phyloP scores from a whole-genome alignment of 2,797 vertebrate genomes.

The Podarcis lilfordi region DNA sequence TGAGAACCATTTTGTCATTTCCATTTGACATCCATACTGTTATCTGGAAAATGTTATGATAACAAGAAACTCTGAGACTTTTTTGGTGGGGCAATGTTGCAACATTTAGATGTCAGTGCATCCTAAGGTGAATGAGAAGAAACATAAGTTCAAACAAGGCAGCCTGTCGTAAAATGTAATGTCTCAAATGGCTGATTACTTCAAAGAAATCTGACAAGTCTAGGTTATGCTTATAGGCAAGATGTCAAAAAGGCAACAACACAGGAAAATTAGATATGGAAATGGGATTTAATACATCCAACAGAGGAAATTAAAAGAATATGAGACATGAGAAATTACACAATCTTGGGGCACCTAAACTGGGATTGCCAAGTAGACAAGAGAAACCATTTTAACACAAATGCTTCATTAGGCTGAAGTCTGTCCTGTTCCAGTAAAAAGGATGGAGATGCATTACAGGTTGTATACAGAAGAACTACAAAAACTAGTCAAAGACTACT shows the following conservation, averaged over 20 bases:
- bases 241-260: not conserved
- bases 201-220: not conserved
- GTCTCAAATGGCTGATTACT: not conserved
- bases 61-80: not conserved
- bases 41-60: not conserved
- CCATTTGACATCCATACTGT: not conserved
- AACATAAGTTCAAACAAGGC: not conserved
- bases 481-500: not conserved
- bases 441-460: no score
- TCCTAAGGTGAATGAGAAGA: not conserved
- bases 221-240: not conserved
- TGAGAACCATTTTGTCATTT: not conserved
- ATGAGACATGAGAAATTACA: not conserved
- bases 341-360: not conserved
- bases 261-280: not conserved
- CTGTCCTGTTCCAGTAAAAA: no score
- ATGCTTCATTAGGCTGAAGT: not conserved
- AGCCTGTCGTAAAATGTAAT: not conserved
- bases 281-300: not conserved
- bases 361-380: not conserved
- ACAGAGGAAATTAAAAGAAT: not conserved
- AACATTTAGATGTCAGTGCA: not conserved
- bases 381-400: not conserved
- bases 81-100: not conserved
- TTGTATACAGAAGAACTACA: not conserved